Base-by-base conservation (phyloP, 1,140 invertebrate species). In the Drosophila azteca region DNA sequence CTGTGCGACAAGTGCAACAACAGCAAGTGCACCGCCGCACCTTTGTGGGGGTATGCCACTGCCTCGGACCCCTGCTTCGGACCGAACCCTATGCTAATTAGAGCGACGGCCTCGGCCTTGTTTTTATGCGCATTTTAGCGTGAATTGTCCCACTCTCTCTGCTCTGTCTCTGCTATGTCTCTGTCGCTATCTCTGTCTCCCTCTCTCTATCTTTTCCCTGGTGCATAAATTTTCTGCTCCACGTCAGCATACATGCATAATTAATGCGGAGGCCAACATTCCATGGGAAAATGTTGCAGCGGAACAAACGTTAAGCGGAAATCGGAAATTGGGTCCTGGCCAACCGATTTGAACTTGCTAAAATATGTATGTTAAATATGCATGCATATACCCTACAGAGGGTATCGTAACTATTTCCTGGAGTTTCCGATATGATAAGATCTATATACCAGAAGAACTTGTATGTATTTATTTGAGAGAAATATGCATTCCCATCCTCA, bases 31-130 rank as follows among this genome's bases (percentile, higher is more conserved):
- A 85, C 44, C 51, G 77, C 64, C 80, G 82, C 82, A 71, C 51
- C 64, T 74, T 75, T 63, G 65, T 69, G 68, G 55, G 52, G 46
- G 43, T 31, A 31, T 31, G 31, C 31, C 31, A 8, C 7, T 29
- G 29, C 29, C 6, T 3, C 9, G 45, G 41, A 44, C 46, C 51
- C 35, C 67, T 44, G 26, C 49, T 46, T 55, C 15, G 58, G 39
- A 54, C 44, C 68, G 58, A 29, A 54, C 44, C 68, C 81, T 85
- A 85, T 85, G 82, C 82, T 85, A 85, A 85, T 85, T 85, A 85
- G 83, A 87, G 78, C 82, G 65, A 68, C 82, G 82, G 83, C 82
- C 82, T 85, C 82, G 82, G 82, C 82, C 82, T 85, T 85, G 82
- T 85, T 85, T 85, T 85, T 85, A 85, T 85, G 82, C 82, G 69